These are phyloP conservation scores for Syrphus vitripennis DNA, from an alignment of 2,888 invertebrate genomes.

Conservation along the genomic window DNA sequence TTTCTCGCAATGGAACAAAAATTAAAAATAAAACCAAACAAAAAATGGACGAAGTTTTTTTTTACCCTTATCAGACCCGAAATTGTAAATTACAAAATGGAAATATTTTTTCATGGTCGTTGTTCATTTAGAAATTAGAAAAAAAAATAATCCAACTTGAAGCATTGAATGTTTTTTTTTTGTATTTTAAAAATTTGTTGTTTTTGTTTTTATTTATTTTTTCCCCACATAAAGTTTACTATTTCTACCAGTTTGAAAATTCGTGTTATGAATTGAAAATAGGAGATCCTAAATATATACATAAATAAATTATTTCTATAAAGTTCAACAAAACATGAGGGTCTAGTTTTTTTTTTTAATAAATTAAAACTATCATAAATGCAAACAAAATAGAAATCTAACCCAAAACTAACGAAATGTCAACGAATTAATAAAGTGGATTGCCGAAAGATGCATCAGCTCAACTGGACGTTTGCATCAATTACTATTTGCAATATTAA, in stretches of 20 bases:
- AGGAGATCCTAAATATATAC: background rate
- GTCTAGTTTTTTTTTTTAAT: background rate
- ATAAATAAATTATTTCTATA: background rate
- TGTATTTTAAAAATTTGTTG: background rate
- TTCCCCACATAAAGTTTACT: background rate
- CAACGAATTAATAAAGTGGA: background rate
- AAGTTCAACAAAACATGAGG: background rate
- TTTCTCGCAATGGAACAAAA: slow-evolving; percentile 32
- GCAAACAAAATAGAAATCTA: background rate
- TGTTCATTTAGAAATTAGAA: background rate
- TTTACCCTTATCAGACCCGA: slow-evolving; percentile 32
- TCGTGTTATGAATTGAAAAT: background rate
- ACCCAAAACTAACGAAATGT: background rate
- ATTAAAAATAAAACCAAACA: background rate
- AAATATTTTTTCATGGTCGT: background rate
- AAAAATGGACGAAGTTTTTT: slow-evolving; percentile 39
- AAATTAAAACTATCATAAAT: background rate
- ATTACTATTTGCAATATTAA: too few relatives aligned
- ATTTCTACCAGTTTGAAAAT: background rate
- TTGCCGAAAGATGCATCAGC: too few relatives aligned
- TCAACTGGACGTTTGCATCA: too few relatives aligned
- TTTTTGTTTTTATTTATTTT: background rate
- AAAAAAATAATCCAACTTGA: background rate
- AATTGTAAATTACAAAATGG: slow-evolving; percentile 33
- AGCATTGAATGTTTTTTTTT: background rate